phyloP scores from a whole-genome alignment of 2,113 vertebrate species.

The Turnix velox region DNA sequence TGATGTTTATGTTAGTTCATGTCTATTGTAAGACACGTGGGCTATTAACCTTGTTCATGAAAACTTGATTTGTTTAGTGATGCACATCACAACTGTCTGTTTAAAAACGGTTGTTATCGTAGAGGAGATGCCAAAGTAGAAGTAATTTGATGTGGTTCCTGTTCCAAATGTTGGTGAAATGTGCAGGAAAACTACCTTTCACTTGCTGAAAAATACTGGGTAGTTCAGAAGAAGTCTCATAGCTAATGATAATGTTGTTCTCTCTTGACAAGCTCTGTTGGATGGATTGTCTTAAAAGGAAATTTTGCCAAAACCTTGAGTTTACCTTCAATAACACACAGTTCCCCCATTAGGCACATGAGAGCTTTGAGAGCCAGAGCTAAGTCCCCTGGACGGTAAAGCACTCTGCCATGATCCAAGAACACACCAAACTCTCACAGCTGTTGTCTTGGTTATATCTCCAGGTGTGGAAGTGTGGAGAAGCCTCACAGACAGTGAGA shows the following conservation, averaged over 20 bases:
- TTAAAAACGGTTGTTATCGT: neutral
- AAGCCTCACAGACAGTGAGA: neutral
- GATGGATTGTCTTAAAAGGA: neutral
- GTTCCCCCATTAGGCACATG: neutral
- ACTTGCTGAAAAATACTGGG: neutral
- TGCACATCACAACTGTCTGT: neutral
- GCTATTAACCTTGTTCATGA: neutral
- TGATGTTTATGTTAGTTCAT: neutral
- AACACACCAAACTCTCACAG: neutral
- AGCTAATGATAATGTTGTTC: neutral
- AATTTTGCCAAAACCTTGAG: conserved; percentile 24
- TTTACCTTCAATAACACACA: neutral
- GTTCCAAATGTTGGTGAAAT: neutral
- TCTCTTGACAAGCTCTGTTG: neutral
- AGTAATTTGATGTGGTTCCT: neutral
- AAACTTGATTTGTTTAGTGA: neutral
- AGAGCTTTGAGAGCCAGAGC: neutral
- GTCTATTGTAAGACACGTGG: neutral
- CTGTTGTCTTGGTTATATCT: neutral
- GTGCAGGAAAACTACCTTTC: neutral
- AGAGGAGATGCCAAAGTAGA: neutral
- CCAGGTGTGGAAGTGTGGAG: neutral
- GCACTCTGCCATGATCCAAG: neutral
- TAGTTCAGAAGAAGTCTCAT: neutral
- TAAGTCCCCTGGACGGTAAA: neutral